Base-by-base conservation (phyloP, 2,888 invertebrate species). In the Brachypalpus laphriformis region DNA sequence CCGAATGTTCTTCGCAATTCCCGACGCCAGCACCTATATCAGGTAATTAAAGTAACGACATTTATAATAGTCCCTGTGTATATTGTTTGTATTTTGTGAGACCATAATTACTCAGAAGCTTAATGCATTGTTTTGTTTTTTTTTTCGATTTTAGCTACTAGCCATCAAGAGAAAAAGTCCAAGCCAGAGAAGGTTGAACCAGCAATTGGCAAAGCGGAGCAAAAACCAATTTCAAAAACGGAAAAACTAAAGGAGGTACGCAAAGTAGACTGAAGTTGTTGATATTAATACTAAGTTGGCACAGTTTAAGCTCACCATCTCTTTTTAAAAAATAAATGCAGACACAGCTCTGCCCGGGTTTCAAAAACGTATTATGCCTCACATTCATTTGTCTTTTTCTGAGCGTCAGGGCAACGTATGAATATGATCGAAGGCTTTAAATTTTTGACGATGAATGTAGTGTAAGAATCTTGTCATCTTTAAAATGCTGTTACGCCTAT, bases 151-250 rank as follows among this genome's bases (percentile, higher is more conserved):
- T 28, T 61, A 89, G 89, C 72, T n/a, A 56, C 82, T 14, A 87
- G 87, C n/a, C 87, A 87, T n/a, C 87, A 86, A n/a, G 87, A 87
- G 2, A 75, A 87, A 11, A 87, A 87, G 3, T 71, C 68, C 3
- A 90, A 89, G 72, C 87, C 87, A 16, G 90, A 89, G 82, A 88
- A 88, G 1, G 87, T 86, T 31, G 91, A 90, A 61, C 87, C 89
- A 9, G 74, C 88, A 2, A 80, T 89, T 2, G 89, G 89, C 1
- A 91, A 90, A 65, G 68, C 90, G 45, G 89, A 89, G 5, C 77
- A 70, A 11, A 87, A 86, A 25, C 20, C 78, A 7, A 37, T 66
- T 14, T 59, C 76, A 3, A 89, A 88, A 78, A 74, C 87, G 0
- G 89, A 89, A 31, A 89, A 88, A 71, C 75, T 87, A 6, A 89